These are phyloP conservation scores for Ametastegia equiseti DNA, from an alignment of 2,888 invertebrate genomes.

Conservation along the genomic window DNA sequence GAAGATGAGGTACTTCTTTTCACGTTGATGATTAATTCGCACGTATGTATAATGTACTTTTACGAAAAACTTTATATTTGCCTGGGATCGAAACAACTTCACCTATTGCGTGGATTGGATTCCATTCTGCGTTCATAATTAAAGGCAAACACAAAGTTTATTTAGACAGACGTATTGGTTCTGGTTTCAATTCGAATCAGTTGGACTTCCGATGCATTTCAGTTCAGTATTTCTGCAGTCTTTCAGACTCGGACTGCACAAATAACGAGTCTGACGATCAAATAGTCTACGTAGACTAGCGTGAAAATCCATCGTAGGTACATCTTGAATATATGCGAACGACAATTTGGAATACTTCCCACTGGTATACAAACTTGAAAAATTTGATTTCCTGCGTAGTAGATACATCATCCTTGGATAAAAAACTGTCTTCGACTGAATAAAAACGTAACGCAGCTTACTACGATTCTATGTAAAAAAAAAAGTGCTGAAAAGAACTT, in stretches of 20 bases:
- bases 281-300: background rate
- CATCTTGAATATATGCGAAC: background rate
- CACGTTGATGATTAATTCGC: background rate
- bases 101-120: background rate
- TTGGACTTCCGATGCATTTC: background rate
- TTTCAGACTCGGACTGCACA: background rate
- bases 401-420: background rate
- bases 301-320: background rate
- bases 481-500: background rate
- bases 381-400: no score
- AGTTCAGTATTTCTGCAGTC: background rate
- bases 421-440: background rate
- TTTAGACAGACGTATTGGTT: slow-evolving; percentile 17
- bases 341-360: no score
- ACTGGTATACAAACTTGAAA: no score
- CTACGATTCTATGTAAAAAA: background rate
- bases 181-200: slow-evolving; percentile 26
- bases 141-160: slow-evolving; percentile 16
- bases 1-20: background rate
- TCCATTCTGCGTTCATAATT: slow-evolving; percentile 17
- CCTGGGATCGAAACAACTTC: background rate
- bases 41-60: background rate
- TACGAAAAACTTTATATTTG: background rate
- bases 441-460: background rate
- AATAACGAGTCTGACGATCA: background rate